Base-by-base conservation (phyloP, 2,113 vertebrate species). In the Bubo scandiacus region DNA sequence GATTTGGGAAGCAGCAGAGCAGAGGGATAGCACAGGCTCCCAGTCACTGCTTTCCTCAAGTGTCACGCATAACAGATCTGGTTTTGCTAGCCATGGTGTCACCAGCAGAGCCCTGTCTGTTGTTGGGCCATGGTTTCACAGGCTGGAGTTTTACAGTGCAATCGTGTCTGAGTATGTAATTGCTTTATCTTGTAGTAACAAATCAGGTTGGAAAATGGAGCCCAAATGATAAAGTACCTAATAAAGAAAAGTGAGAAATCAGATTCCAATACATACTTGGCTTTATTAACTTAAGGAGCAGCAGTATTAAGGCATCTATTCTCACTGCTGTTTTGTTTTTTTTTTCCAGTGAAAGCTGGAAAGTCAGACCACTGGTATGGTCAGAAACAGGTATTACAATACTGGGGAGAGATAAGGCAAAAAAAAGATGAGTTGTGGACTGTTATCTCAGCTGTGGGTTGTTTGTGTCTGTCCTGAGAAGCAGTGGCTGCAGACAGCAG, bases 111-210 rank as follows among this genome's bases (percentile, higher is more conserved):
- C 47, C 34, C 22, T 63, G 40, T 30, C 51, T 80, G 45, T 68
- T 5, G 0, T 4, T 61, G 71, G 67, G 30, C 71, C 17, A 3
- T 43, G 34, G 30, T 72, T 91, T 89, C 62, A 61, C n/a, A 78
- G 61, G 43, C 68, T 79, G 36, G 12, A 85, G 52, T 75, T 94
- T 40, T 63, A 57, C 52, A 49, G 51, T 45, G n/a, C 47, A 45
- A 4, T 86, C 54, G 1, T 54, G 10, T 67, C 75, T 61, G 47
- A 79, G 61, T 34, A 54, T 6, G 2, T 68, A 86, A 91, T 85
- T 94, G 36, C 87, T 90, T 95, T 91, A 61, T 86, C 75, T 90
- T 87, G 62, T 75, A 58, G 71, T 42, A 88, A 77, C 73, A 77
- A 93, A 91, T 84, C 62, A 84, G 38, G 12, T 38, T 77, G 90